Evolutionary conservation across 1,140 invertebrate genomes (phyloP).

Genomic region (Argopecten irradians): DNA sequence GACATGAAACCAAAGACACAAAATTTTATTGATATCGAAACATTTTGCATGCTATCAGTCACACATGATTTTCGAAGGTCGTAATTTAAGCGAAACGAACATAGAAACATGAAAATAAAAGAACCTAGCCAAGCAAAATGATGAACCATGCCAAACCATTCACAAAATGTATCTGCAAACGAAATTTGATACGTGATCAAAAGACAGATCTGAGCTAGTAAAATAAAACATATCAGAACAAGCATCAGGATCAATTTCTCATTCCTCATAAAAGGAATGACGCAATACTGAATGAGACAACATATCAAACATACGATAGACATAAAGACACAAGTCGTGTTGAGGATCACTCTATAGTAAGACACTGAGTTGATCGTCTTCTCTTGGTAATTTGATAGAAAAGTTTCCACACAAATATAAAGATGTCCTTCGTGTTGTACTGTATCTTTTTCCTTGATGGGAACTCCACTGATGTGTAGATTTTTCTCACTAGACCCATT

Average conservation of each 20-base stretch:
- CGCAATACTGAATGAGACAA: not conserved
- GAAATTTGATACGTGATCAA: not conserved
- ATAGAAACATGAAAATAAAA: not conserved
- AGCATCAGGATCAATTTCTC: not conserved
- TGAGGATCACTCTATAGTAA: not conserved
- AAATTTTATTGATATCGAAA: not conserved
- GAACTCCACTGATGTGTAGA: not conserved
- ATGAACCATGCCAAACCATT: slow-evolving; percentile 7
- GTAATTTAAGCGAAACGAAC: not conserved
- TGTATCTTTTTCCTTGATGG: not conserved
- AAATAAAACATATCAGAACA: not conserved
- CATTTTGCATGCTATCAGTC: not conserved
- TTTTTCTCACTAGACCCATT: not conserved
- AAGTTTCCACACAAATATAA: not conserved
- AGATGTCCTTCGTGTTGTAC: not conserved
- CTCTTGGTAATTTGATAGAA: not conserved
- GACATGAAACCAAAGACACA: not conserved
- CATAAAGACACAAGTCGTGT: not conserved
- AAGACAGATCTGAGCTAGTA: not conserved
- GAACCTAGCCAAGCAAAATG: slow-evolving; percentile 8
- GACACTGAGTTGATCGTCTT: not conserved
- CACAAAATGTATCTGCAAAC: not conserved
- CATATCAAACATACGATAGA: not conserved
- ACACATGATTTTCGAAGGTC: not conserved
- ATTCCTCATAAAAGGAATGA: not conserved